Evolutionary conservation across 2,888 invertebrate genomes (phyloP), one percentile per base, ranked within the genome.

Genomic region (Metallyticus violacea): DNA sequence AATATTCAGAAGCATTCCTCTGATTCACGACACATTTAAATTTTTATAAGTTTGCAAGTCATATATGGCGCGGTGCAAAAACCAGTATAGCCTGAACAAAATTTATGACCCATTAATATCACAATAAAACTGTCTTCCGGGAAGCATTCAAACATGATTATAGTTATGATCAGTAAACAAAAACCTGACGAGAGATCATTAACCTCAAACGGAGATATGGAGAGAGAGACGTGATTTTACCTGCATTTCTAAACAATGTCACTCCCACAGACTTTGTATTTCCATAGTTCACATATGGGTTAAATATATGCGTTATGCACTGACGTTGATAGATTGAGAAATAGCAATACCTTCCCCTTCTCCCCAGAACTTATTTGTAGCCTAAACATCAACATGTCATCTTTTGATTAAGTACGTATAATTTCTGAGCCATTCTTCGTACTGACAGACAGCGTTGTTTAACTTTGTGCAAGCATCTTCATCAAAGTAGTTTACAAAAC

Each of bases 311-410:
- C 85, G 86, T 9, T 27, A 30, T 15, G 40, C 80, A 78, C 40
- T 85, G 87, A 87, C 87, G 83, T 87, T 87, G 87, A 87, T 84
- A 83, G 86, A 87, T 87, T 85, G 79, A 85, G 83, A 85, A 81
- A 81, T 29, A 85, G 85, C 81, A 85, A 85, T 83, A 85, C 40
- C n/a, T n/a, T n/a, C n/a, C 79, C 81, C 79, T 84, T 28, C 27
- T 79, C 40, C 22, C n/a, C 26, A 9, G 30, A 30, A 78, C 78
- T 85, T 85, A 85, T 85, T 85, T 85, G 77, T 30, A 85, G 26
- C 79, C 30, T n/a, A 79, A 79, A 79, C 79, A 85, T 85, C 30
- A 82, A 84, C 83, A 77, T 87, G 87, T 85, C 85, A 86, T 40
- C 83, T 86, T 86, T 86, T 85, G 87, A 87, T 87, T 83, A 83